phyloP scores from a whole-genome alignment of 2,113 vertebrate genomes.

The Xerus inauris region DNA sequence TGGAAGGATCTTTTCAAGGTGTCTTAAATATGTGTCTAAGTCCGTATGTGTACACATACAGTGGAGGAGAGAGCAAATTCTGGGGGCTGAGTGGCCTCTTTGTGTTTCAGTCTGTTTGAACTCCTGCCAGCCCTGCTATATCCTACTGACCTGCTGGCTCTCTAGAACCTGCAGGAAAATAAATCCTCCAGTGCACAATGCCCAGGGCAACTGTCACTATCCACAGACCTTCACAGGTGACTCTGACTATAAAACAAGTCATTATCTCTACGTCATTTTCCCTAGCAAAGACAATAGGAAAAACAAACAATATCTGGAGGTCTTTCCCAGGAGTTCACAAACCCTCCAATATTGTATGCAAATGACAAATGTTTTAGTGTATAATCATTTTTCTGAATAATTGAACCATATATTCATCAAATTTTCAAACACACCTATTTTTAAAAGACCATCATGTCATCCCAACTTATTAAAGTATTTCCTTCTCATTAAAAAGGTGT shows the following conservation, averaged over 20 bases:
- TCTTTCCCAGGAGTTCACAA: not conserved
- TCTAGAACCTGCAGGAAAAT: not conserved
- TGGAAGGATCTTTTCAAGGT: not conserved
- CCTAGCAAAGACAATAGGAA: not conserved
- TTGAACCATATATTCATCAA: not conserved
- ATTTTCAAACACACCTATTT: conserved; percentile 46
- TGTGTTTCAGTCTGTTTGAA: conserved; percentile 34
- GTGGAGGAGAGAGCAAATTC: not conserved
- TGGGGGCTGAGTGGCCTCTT: not conserved
- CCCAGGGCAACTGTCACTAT: not conserved
- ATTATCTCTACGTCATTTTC: not conserved
- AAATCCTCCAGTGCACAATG: not conserved
- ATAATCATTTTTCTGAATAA: conserved; percentile 32
- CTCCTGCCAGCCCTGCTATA: not conserved
- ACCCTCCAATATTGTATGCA: not conserved
- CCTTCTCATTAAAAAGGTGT: not conserved
- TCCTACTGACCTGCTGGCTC: not conserved
- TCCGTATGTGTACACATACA: not conserved
- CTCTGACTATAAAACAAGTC: not conserved
- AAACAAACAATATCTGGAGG: not conserved
- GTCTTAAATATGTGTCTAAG: not conserved
- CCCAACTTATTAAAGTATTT: not conserved
- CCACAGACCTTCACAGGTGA: not conserved
- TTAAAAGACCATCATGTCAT: not conserved
- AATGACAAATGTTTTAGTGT: not conserved